A percentile compares a stretch with the other conserved stretches of the same genome.
Evolutionary conservation across 2,888 invertebrate genomes (phyloP).

Genomic region (Timema podura): DNA sequence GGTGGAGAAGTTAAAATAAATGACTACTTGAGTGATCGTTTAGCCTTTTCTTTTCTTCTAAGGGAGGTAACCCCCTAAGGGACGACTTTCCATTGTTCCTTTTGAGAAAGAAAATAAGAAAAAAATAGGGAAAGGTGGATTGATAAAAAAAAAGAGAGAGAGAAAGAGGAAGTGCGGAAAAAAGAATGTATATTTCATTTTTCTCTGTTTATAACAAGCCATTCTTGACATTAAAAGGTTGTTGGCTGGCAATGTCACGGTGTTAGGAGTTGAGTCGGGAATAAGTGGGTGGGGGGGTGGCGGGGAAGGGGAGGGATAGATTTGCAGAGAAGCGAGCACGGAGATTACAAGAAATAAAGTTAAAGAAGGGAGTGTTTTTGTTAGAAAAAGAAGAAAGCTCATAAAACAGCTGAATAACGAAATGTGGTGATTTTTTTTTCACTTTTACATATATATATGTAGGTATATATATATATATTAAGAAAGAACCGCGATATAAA

Average conservation of each 20-base stretch:
- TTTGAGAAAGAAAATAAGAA: no score
- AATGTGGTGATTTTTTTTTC: conserved; percentile 20
- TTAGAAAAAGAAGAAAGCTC: background rate
- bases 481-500: no score
- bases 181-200: conserved; percentile 14
- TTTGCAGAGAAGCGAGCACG: conserved; percentile 30
- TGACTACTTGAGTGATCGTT: conserved; percentile 24
- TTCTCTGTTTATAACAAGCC: conserved; percentile 1
- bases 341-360: conserved; percentile 15
- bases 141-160: no score
- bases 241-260: conserved; percentile 20
- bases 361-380: background rate
- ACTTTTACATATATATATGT: no score
- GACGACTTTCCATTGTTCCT: background rate
- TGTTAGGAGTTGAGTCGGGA: conserved; percentile 9
- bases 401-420: conserved; percentile 32
- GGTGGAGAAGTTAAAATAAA: conserved; percentile 14
- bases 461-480: no score
- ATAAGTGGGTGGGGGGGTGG: conserved; percentile 35
- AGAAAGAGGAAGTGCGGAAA: background rate
- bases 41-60: background rate
- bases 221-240: conserved; percentile 17
- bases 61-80: background rate
- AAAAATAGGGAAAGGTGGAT: no score
- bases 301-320: conserved; percentile 22